Base-by-base conservation (phyloP, 2,113 vertebrate genomes). In the Siniperca chuatsi region DNA sequence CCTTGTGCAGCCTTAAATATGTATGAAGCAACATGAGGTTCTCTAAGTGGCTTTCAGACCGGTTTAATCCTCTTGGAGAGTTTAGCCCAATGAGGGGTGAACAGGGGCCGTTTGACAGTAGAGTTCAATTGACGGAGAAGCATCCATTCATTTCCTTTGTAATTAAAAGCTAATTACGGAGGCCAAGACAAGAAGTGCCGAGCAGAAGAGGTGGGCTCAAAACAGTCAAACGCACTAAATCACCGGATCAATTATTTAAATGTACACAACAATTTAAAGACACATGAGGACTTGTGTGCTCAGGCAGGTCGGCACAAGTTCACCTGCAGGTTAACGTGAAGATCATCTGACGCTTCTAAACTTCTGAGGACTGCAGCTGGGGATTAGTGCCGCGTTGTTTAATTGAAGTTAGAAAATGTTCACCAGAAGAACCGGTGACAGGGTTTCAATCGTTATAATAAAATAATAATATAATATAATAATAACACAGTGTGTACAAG, bases 31-130 rank as follows among this genome's bases (percentile, higher is more conserved):
- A 76, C 79, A 68, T 21, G 50, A 82, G 60, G 62, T 48, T 65
- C 52, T 64, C 79, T 84, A 81, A 87, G 75, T 87, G 84, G 65
- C 77, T 85, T 70, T 87, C 66, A 83, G 85, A 77, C 75, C 13
- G 1, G 29, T 50, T 77, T 89, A 84, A 86, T 77, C 78, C 84
- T 77, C 69, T 72, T 20, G 55, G 35, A 74, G 62, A 64, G 75
- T 88, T 88, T 67, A 88, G 83, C 65, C 79, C 78, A 87, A 84
- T 84, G 89, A 87, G 81, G 78, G 75, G 81, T 76, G 84, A 86
- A 88, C 60, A 0, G 35, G 40, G 48, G 57, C 13, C 35, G 7
- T 44, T 44, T 81, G 60, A 86, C 66, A 55, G 62, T 13, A 6
- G 18, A 69, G 79, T 44, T 73, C 64, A 73, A 64, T 58, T 25